phyloP scores from a whole-genome alignment of 2,888 invertebrate species.

The Noctua comes region DNA sequence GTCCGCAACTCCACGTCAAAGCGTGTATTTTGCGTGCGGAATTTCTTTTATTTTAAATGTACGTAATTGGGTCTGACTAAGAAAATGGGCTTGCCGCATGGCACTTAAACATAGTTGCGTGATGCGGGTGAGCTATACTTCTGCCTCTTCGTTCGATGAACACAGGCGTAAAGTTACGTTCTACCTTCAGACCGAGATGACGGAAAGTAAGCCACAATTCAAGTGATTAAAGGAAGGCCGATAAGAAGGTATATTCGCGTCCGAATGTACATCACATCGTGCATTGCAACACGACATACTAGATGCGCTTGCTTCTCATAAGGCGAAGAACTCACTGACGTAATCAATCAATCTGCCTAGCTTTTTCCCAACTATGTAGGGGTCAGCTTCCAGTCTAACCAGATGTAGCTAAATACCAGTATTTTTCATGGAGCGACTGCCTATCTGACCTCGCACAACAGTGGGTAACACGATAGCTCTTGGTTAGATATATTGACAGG shows the following conservation, averaged over 20 bases:
- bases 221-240: slow-evolving; percentile 35
- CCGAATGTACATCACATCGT: slow-evolving; percentile 41
- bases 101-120: neutral
- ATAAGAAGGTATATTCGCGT: slow-evolving; percentile 32
- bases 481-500: neutral
- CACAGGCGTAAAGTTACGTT: neutral
- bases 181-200: neutral
- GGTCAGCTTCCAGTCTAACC: neutral
- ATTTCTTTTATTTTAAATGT: too few relatives aligned
- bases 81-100: neutral
- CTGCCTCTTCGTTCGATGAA: too few relatives aligned
- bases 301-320: slow-evolving; percentile 39
- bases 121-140: neutral
- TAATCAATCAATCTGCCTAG: neutral
- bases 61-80: neutral
- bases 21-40: too few relatives aligned
- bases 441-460: too few relatives aligned
- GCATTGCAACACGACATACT: slow-evolving; percentile 38
- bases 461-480: too few relatives aligned
- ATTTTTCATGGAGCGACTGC: too few relatives aligned
- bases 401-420: neutral
- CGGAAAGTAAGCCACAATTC: slow-evolving; percentile 15
- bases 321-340: slow-evolving; percentile 32
- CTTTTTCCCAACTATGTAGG: neutral
- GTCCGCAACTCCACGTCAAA: too few relatives aligned